Conservation (phyloP, 2,113 vertebrate species). For the Microcebus jonahi region DNA sequence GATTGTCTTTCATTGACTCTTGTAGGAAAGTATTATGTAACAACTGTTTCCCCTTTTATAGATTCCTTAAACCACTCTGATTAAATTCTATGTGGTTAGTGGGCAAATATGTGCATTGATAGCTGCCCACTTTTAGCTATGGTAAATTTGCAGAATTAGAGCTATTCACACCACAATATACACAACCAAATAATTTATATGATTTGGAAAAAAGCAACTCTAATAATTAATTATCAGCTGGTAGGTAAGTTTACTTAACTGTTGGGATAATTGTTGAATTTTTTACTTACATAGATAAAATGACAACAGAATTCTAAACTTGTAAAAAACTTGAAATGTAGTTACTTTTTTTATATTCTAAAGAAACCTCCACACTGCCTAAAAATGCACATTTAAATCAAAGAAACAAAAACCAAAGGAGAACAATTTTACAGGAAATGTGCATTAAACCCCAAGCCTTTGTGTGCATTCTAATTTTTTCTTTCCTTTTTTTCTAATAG, state of each 20-base stretch:
- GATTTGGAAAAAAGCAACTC: background rate
- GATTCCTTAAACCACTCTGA: background rate
- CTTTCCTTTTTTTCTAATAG: background rate
- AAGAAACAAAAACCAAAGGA: background rate
- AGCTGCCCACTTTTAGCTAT: background rate
- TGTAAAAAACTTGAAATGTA: background rate
- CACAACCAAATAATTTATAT: background rate
- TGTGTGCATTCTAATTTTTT: background rate
- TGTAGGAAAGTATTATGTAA: background rate
- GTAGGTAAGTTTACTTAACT: background rate
- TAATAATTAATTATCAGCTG: background rate
- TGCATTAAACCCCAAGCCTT: background rate
- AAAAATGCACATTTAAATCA: background rate
- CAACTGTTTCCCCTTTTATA: background rate
- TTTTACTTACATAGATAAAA: background rate
- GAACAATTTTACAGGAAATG: background rate
- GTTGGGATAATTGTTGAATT: background rate
- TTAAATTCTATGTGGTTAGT: background rate
- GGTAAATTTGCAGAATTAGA: conserved; percentile 5
- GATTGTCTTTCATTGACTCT: background rate
- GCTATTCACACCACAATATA: background rate
- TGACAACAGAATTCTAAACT: background rate
- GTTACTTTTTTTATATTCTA: background rate
- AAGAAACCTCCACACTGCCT: background rate
- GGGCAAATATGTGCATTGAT: background rate